A percentile compares a stretch with the other conserved stretches of the same genome.
Evolutionary conservation across 2,888 invertebrate genomes (phyloP).

Genomic region (Monopis laevigella): DNA sequence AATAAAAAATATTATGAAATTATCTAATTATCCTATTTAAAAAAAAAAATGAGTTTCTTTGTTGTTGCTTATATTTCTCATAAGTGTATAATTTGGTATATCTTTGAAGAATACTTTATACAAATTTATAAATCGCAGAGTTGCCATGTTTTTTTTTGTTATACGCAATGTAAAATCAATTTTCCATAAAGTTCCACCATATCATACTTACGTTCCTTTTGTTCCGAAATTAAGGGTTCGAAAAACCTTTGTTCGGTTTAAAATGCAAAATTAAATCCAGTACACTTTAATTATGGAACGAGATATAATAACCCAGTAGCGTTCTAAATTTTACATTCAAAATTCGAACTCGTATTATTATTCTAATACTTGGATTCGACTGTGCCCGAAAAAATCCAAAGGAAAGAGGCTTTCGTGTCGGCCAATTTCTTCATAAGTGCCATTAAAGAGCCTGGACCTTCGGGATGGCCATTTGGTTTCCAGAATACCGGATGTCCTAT

Average conservation of each 20-base stretch:
- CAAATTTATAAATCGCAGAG: no score
- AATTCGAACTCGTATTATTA: slow-evolving; percentile 39
- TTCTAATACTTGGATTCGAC: slow-evolving; percentile 35
- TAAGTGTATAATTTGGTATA: no score
- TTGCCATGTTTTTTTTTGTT: no score
- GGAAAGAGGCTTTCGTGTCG: slow-evolving; percentile 14
- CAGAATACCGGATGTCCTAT: slow-evolving; percentile 51
- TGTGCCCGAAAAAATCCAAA: slow-evolving; percentile 14
- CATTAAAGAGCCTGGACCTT: slow-evolving; percentile 27
- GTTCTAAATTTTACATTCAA: slow-evolving; percentile 18
- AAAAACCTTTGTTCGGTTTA: slow-evolving; percentile 14
- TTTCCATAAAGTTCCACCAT: neutral
- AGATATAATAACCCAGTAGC: slow-evolving; percentile 10
- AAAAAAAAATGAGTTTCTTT: no score
- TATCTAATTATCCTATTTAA: no score
- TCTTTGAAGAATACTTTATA: no score
- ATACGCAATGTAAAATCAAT: neutral
- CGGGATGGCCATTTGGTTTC: slow-evolving; percentile 22
- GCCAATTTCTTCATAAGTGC: slow-evolving; percentile 21
- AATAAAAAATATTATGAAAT: no score
- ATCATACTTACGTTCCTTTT: no score
- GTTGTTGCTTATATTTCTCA: no score
- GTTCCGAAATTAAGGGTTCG: no score
- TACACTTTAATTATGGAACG: slow-evolving; percentile 37
- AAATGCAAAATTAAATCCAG: slow-evolving; percentile 27